Evolutionary conservation across 2,113 vertebrate species (phyloP).

Genomic region (Hemibagrus wyckioides): DNA sequence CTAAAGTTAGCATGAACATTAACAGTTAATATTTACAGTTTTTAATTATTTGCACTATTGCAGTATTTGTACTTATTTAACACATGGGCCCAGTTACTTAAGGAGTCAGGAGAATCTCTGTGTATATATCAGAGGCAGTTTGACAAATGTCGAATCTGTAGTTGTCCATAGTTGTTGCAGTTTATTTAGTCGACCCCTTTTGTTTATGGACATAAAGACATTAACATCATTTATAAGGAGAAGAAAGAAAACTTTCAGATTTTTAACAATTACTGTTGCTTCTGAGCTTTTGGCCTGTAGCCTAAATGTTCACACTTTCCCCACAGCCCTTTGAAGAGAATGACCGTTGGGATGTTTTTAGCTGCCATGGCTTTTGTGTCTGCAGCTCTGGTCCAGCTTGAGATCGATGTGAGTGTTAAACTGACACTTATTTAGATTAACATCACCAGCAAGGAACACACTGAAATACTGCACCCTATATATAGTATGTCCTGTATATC

Average conservation of each 20-base stretch:
- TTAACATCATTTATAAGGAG: neutral
- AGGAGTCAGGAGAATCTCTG: neutral
- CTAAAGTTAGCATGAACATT: neutral
- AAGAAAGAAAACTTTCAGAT: neutral
- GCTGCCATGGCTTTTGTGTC: conserved; percentile 86
- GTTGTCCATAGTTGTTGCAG: neutral
- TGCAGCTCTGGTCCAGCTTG: conserved; percentile 84
- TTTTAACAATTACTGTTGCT: neutral
- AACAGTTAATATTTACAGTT: neutral
- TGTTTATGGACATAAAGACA: neutral
- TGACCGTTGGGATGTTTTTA: conserved; percentile 92
- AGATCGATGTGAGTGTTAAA: conserved; percentile 88
- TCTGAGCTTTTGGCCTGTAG: neutral
- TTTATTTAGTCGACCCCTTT: neutral
- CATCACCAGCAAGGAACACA: neutral
- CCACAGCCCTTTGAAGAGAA: conserved; percentile 86
- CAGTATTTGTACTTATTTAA: neutral
- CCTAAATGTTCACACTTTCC: conserved; percentile 28
- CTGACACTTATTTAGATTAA: neutral
- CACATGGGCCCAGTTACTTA: neutral
- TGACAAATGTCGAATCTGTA: neutral
- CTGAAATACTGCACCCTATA: neutral
- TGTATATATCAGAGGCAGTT: neutral
- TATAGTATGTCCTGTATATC: neutral
- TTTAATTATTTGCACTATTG: too few species aligned